Conservation (phyloP, 1,140 invertebrate genomes). For the Triops longicaudatus region DNA sequence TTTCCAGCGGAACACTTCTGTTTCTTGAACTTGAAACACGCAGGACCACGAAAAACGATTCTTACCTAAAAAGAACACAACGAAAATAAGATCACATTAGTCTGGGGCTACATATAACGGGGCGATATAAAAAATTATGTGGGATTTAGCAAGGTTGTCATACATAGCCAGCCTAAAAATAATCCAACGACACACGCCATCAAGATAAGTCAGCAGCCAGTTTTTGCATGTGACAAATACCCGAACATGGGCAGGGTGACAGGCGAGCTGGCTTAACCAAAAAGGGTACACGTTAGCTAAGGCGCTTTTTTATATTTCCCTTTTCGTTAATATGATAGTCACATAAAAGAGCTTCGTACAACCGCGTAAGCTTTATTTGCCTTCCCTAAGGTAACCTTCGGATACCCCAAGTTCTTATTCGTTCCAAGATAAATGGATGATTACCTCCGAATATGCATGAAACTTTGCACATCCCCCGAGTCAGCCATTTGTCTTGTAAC, state of each 20-base stretch:
- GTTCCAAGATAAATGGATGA: background rate
- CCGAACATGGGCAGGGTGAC: background rate
- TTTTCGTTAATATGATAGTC: background rate
- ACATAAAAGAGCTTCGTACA: background rate
- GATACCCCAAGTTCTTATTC: background rate
- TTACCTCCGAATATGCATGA: background rate
- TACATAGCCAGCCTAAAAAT: background rate
- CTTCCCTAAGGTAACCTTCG: background rate
- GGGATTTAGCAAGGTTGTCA: background rate
- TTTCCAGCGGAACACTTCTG: too few relatives aligned
- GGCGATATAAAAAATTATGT: background rate
- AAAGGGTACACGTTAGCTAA: background rate
- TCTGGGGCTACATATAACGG: background rate
- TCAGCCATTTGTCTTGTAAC: constrained; percentile 15
- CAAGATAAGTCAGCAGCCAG: constrained; percentile 5
- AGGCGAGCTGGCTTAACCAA: background rate
- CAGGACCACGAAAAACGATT: background rate
- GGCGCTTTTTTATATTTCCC: background rate
- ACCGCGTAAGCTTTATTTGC: background rate
- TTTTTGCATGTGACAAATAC: constrained; percentile 15
- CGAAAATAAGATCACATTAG: background rate
- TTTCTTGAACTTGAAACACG: too few relatives aligned
- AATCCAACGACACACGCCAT: background rate
- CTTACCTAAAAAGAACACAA: background rate
- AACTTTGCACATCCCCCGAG: background rate